phyloP scores from a whole-genome alignment of 2,113 vertebrate genomes.

The Percina caprodes region DNA sequence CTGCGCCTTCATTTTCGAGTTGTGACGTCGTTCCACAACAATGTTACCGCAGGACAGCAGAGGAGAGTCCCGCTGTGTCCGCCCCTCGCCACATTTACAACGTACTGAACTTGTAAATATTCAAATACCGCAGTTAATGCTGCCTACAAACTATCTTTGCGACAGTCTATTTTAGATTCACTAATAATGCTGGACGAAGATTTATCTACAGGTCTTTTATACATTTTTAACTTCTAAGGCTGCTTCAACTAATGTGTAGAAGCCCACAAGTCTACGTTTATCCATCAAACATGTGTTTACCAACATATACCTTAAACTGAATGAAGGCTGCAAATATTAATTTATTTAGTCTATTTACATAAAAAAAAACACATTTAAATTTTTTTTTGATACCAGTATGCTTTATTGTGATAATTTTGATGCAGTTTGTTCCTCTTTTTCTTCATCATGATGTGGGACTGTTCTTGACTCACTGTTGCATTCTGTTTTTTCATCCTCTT shows the following conservation, averaged over 20 bases:
- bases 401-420: slow-evolving; percentile 35
- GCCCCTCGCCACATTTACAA: slow-evolving; percentile 77
- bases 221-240: background rate
- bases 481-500: slow-evolving; percentile 46
- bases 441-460: slow-evolving; percentile 1
- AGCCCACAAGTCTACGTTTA: background rate
- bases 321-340: background rate
- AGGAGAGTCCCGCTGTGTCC: slow-evolving; percentile 78
- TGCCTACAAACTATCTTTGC: background rate
- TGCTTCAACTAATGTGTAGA: background rate
- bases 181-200: background rate
- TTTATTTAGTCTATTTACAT: slow-evolving; percentile 11
- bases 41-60: slow-evolving; percentile 88
- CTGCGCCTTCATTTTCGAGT: slow-evolving; percentile 90
- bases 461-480: slow-evolving; percentile 52
- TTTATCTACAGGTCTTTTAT: slow-evolving; percentile 14
- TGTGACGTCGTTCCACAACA: slow-evolving; percentile 97
- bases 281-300: background rate
- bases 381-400: background rate
- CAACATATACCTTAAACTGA: background rate
- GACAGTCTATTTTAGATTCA: background rate
- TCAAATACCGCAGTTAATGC: slow-evolving; percentile 19
- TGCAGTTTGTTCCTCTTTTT: slow-evolving; percentile 37
- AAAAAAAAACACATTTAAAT: slow-evolving; percentile 1
- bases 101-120: slow-evolving; percentile 58